phyloP scores from a whole-genome alignment of 2,113 vertebrate species.

The Perccottus glenii region DNA sequence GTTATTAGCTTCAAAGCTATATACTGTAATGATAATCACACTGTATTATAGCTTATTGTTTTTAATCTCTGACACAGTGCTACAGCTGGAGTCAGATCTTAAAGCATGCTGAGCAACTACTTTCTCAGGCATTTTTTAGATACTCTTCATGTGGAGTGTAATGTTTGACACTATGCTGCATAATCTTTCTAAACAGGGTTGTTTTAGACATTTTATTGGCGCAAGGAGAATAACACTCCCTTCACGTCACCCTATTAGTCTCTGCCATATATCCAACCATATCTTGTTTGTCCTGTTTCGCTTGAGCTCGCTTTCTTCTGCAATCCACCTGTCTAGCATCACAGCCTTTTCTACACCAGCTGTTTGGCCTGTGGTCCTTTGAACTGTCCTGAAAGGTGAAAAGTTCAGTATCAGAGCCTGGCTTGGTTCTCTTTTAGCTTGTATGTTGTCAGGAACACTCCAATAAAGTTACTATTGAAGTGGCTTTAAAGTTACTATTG shows the following conservation, averaged over 20 bases:
- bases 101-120: neutral
- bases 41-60: neutral
- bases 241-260: neutral
- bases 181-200: neutral
- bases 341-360: conserved; percentile 46
- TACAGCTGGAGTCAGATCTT: neutral
- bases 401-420: conserved; percentile 6
- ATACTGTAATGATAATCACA: neutral
- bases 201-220: neutral
- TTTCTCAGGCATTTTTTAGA: conserved; percentile 10
- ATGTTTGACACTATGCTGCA: conserved; percentile 4
- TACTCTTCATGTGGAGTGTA: neutral
- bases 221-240: neutral
- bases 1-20: neutral
- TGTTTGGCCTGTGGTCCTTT: conserved; percentile 41
- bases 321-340: conserved; percentile 32
- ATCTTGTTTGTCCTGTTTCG: conserved; percentile 31
- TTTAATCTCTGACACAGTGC: neutral
- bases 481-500: too few species aligned
- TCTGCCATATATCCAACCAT: conserved; percentile 25
- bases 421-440: conserved; percentile 7
- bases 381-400: conserved; percentile 30
- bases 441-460: neutral
- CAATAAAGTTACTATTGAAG: neutral
- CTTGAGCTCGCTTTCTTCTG: conserved; percentile 19